phyloP scores from a whole-genome alignment of 2,113 vertebrate genomes.

The Oncorhynchus gorbuscha region DNA sequence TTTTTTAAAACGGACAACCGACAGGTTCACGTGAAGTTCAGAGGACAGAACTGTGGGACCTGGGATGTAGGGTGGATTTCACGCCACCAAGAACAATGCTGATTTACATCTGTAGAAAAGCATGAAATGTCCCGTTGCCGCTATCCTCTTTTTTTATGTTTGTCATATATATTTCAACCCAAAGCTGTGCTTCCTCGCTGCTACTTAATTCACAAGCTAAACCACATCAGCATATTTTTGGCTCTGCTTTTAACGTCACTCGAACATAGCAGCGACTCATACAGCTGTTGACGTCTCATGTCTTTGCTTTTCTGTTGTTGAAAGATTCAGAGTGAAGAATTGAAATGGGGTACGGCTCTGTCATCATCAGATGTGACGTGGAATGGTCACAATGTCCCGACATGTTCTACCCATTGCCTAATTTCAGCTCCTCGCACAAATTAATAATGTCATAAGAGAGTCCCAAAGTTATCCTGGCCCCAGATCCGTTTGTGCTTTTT shows the following conservation, averaged over 20 bases:
- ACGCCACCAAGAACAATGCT: neutral
- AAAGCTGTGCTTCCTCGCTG: neutral
- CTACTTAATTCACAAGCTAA: neutral
- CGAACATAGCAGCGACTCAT: neutral
- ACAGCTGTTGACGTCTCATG: neutral
- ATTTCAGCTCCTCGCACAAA: neutral
- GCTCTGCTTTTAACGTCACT: neutral
- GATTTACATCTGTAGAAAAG: constrained; percentile 1
- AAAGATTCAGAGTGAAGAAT: too few relatives aligned
- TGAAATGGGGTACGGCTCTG: too few relatives aligned
- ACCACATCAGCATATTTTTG: neutral
- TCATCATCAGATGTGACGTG: too few relatives aligned
- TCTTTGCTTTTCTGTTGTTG: neutral
- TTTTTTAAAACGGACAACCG: constrained; percentile 1
- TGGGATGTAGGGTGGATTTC: neutral
- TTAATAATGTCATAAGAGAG: neutral
- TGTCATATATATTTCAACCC: constrained; percentile 4
- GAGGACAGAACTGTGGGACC: neutral
- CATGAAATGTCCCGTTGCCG: neutral
- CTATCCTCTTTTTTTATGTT: neutral
- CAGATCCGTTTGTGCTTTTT: too few relatives aligned
- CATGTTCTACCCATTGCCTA: neutral
- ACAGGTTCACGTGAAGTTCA: constrained; percentile 26
- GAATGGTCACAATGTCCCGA: neutral
- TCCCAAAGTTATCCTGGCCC: too few relatives aligned